Evolutionary conservation across 1,140 invertebrate species (phyloP).

Genomic region (Trichoplusia ni): DNA sequence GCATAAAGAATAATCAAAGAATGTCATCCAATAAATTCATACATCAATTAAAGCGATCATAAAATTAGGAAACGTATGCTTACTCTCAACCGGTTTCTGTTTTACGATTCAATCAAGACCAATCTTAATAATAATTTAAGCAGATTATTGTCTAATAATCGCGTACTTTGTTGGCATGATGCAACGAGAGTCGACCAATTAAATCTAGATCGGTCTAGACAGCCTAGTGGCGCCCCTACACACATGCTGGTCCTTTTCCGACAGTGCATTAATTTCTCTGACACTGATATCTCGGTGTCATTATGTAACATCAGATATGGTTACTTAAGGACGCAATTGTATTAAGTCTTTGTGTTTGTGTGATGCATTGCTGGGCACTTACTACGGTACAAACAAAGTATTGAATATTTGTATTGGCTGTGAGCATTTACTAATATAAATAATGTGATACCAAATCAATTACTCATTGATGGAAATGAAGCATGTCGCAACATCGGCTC

Average conservation of each 20-base stretch:
- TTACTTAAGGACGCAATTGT: too few species aligned
- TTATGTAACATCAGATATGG: neutral
- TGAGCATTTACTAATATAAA: too few species aligned
- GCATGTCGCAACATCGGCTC: too few species aligned
- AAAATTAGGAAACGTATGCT: conserved; percentile 1
- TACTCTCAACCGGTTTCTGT: conserved; percentile 6
- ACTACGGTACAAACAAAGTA: too few species aligned
- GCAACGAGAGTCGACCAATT: conserved; percentile 19
- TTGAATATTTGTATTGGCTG: too few species aligned
- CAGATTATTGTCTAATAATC: conserved; percentile 23
- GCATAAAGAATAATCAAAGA: too few species aligned
- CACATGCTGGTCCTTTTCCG: conserved; percentile 15
- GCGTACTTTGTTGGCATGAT: conserved; percentile 11
- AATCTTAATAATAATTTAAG: conserved; percentile 9
- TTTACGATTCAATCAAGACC: conserved; percentile 4
- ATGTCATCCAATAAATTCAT: neutral
- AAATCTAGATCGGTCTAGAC: conserved; percentile 19
- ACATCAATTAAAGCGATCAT: conserved; percentile 23
- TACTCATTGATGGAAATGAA: too few species aligned
- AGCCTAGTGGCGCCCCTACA: neutral
- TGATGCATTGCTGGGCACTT: too few species aligned
- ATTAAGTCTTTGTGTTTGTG: too few species aligned
- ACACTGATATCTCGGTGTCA: conserved; percentile 15
- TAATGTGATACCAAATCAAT: too few species aligned
- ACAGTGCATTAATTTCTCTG: conserved; percentile 21